Evolutionary conservation across 2,113 vertebrate genomes (phyloP).

Genomic region (Pollachius pollachius): DNA sequence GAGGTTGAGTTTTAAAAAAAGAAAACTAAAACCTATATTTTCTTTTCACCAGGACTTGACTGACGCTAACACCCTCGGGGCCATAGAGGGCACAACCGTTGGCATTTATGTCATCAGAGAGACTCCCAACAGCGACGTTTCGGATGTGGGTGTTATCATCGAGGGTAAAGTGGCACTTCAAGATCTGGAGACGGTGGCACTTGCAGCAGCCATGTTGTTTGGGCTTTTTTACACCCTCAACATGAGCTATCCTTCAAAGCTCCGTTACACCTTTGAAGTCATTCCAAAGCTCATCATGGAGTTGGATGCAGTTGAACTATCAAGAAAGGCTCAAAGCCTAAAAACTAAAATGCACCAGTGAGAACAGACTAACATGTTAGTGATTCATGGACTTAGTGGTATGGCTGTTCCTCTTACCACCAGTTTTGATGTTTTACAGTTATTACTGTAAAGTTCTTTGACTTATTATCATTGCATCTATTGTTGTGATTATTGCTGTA

Average conservation of each 20-base stretch:
- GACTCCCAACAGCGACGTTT: neutral
- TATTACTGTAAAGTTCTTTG: too few species aligned
- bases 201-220: conserved; percentile 1
- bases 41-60: neutral
- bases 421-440: too few species aligned
- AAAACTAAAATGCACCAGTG: neutral
- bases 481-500: too few species aligned
- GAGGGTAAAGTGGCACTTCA: neutral
- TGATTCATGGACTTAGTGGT: neutral
- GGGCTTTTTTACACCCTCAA: conserved; percentile 1
- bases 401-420: too few species aligned
- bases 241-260: neutral
- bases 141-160: neutral
- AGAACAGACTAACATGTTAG: neutral
- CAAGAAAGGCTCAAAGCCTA: neutral
- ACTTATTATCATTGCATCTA: too few species aligned
- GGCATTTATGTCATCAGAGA: neutral
- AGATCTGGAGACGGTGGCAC: neutral
- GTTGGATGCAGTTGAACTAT: neutral
- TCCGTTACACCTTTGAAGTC: too few species aligned
- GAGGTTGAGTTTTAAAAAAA: neutral
- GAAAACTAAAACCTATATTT: neutral
- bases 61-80: neutral
- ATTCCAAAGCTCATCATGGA: neutral
- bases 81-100: neutral